These are phyloP conservation scores for Invenusta paracnida DNA, from an alignment of 2,888 invertebrate species.

Conservation along the genomic window DNA sequence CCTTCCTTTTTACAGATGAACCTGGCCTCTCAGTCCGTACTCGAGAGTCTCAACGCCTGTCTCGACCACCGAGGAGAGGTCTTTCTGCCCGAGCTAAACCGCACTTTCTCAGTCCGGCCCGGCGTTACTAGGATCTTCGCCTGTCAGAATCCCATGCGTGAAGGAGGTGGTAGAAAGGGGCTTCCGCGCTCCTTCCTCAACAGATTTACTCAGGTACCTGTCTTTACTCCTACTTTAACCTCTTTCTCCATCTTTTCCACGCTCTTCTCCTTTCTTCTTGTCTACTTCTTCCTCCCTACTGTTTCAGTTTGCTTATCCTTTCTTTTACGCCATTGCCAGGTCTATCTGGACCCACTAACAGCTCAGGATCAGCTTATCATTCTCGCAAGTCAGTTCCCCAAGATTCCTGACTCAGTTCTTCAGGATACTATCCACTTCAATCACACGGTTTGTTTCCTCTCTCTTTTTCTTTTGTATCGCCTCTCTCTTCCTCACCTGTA, in stretches of 20 bases:
- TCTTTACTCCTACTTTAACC: neutral
- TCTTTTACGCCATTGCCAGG: too few species aligned
- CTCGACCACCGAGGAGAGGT: conserved; percentile 93
- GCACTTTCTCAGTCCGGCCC: conserved; percentile 72
- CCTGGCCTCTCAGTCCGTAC: conserved; percentile 91
- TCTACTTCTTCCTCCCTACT: too few species aligned
- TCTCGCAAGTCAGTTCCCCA: conserved; percentile 67
- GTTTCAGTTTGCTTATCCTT: too few species aligned
- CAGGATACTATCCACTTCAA: conserved; percentile 75
- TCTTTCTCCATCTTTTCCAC: too few species aligned
- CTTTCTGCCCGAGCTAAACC: conserved; percentile 86
- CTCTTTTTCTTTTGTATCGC: too few species aligned
- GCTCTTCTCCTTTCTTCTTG: too few species aligned
- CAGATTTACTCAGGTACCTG: conserved; percentile 79
- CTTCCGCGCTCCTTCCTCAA: conserved; percentile 93
- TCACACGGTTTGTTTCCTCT: conserved; percentile 62
- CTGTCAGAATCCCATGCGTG: conserved; percentile 90
- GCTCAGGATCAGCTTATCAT: conserved; percentile 69
- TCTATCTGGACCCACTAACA: conserved; percentile 66
- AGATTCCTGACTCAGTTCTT: conserved; percentile 66
- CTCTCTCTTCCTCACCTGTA: too few species aligned
- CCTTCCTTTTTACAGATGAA: conserved; percentile 70
- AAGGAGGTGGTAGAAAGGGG: conserved; percentile 91
- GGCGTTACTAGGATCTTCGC: conserved; percentile 81
- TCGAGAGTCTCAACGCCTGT: conserved; percentile 96